A percentile compares a stretch with the other conserved stretches of the same genome.
phyloP scores from a whole-genome alignment of 2,797 vertebrate species.

The Acanthopagrus latus region DNA sequence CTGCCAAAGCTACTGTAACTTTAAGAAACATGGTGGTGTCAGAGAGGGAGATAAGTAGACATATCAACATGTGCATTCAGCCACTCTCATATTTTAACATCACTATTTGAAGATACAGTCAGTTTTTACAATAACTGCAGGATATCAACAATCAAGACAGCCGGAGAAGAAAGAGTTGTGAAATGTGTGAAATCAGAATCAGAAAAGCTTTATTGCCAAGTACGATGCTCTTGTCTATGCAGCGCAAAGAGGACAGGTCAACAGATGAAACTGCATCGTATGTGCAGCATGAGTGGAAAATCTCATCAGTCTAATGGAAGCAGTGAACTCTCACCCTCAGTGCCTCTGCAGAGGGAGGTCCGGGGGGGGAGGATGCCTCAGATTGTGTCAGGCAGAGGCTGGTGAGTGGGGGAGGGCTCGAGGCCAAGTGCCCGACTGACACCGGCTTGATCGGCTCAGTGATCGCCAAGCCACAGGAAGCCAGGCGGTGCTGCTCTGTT shows the following conservation, averaged over 20 bases:
- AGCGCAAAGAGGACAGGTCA: conserved; percentile 10
- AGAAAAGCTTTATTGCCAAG: no score
- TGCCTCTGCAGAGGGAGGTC: conserved; percentile 6
- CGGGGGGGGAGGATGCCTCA: not conserved
- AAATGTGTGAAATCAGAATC: not conserved
- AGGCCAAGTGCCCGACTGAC: conserved; percentile 20
- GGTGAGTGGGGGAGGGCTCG: conserved; percentile 27
- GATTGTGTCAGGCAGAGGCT: not conserved
- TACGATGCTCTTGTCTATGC: not conserved
- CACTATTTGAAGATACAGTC: not conserved
- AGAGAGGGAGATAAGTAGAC: not conserved
- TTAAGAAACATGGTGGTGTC: not conserved
- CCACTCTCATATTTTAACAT: not conserved
- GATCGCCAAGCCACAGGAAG: not conserved
- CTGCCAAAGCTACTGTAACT: not conserved
- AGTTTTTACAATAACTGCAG: no score
- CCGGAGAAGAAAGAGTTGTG: not conserved
- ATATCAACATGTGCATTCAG: not conserved
- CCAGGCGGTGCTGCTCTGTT: not conserved
- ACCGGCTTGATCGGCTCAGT: conserved; percentile 18
- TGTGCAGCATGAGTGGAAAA: conserved; percentile 36
- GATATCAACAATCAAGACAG: conserved; percentile 1
- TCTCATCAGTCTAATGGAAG: conserved; percentile 60
- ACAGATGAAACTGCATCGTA: conserved; percentile 30
- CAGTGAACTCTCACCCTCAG: conserved; percentile 46